Base-by-base conservation (phyloP, 2,113 vertebrate species). In the Cervus canadensis region DNA sequence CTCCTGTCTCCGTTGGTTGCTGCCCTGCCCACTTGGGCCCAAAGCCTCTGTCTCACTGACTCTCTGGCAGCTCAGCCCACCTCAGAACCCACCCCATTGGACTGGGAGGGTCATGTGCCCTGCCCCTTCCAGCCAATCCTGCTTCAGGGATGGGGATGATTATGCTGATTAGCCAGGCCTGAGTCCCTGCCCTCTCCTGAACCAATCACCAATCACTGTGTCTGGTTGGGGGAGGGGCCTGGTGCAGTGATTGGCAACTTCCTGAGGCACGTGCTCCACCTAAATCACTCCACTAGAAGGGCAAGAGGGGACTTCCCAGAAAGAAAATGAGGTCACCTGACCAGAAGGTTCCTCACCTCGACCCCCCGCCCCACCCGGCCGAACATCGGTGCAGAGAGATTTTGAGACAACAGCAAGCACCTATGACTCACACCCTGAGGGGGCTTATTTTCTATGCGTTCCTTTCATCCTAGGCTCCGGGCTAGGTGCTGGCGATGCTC, bases 401-500 rank as follows among this genome's bases (percentile, higher is more conserved):
- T 76, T 76, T 6, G 30, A 2, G 50, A 5, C 19, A 0, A 4
- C 1, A 23, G 30, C 59, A 10, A 1, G 0, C 26, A 0, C 45
- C 9, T 21, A 1, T 43, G 25, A 56, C 28, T 30, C 54, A 16
- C 21, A 15, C 12, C 6, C 28, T 0, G 50, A 11, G 60, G 11
- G 48, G 3, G 10, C 81, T 26, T 6, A 17, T 40, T 30, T 6
- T 2, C 8, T 19, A 14, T 56, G n/a, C 17, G 52, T 6, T 19
- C 33, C 78, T 10, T 60, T 36, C 11, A 6, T 84, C 95, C 26
- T 97, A 99, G 99, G 95, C 99, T n/a, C 99, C 99, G 9, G 99
- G 99, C 98, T 99, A 99, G 97, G 98, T 99, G 60, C 98, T 99
- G 99, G 99, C 99, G 0, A 95, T 99, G 88, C 99, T 99, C 28